Evolutionary conservation across 2,888 invertebrate species (phyloP).

Genomic region (Emesis furor): DNA sequence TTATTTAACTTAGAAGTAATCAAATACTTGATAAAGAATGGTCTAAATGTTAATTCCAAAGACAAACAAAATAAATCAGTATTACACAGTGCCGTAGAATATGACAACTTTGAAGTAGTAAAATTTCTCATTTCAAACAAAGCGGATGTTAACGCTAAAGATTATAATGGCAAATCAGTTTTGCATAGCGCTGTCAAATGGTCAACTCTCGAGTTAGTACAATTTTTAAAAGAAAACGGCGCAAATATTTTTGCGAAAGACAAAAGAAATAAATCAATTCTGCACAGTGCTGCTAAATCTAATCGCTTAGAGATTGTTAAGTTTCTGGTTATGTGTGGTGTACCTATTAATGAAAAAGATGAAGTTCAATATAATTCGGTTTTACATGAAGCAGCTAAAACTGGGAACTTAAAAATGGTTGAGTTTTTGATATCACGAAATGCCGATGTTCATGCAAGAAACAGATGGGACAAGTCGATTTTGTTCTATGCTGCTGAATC

Average conservation of each 20-base stretch:
- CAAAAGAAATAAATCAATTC: not conserved
- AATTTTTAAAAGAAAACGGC: not conserved
- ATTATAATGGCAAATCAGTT: not conserved
- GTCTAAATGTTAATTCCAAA: not conserved
- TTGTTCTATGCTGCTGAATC: conserved; percentile 18
- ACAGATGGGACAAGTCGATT: conserved; percentile 33
- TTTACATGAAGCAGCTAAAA: not conserved
- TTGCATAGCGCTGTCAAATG: not conserved
- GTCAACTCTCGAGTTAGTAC: not conserved
- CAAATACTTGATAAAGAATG: not conserved
- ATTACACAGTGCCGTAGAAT: not conserved
- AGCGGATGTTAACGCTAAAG: not conserved
- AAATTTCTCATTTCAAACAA: not conserved
- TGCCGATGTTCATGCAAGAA: not conserved
- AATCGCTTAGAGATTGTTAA: not conserved
- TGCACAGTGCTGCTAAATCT: not conserved
- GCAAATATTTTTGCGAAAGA: not conserved
- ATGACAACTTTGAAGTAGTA: conserved; percentile 1
- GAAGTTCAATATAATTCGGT: not conserved
- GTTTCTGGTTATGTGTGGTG: not conserved
- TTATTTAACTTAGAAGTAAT: not conserved
- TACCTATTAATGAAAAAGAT: not conserved
- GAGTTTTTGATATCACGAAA: not conserved
- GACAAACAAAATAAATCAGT: conserved; percentile 1
- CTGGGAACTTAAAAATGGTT: not conserved